A percentile compares a stretch with the other conserved stretches of the same genome.
These are phyloP conservation scores for Erebia aethiops DNA, from an alignment of 2,888 invertebrate species.

Conservation along the genomic window DNA sequence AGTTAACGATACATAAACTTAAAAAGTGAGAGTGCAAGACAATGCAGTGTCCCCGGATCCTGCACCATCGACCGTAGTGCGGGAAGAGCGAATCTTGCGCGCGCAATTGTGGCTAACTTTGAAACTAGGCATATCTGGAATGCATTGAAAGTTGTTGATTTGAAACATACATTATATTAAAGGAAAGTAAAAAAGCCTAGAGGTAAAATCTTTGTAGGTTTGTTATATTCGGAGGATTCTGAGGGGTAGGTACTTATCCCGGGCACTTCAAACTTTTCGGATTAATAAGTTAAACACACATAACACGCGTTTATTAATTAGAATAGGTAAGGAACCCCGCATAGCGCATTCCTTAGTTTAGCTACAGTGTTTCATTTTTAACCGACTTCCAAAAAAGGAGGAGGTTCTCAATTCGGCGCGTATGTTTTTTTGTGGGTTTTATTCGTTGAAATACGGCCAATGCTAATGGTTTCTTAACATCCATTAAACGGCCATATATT, in stretches of 20 bases:
- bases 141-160: too few relatives aligned
- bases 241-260: too few relatives aligned
- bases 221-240: too few relatives aligned
- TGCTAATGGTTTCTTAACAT: constrained; percentile 5
- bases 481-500: constrained; percentile 14
- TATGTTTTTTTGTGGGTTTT: not conserved
- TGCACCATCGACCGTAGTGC: constrained; percentile 5
- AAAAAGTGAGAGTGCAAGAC: not conserved
- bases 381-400: too few relatives aligned
- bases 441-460: not conserved
- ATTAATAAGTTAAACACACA: too few relatives aligned
- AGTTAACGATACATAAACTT: not conserved
- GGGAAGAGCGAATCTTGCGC: not conserved
- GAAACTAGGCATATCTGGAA: not conserved
- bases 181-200: too few relatives aligned
- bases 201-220: too few relatives aligned
- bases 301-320: too few relatives aligned
- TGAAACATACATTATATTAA: too few relatives aligned
- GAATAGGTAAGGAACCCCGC: too few relatives aligned
- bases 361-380: not conserved
- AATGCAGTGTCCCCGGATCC: not conserved
- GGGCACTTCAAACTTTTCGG: too few relatives aligned
- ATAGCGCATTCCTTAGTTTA: not conserved
- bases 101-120: not conserved
- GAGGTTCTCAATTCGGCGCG: too few relatives aligned